Evolutionary conservation across 2,797 vertebrate genomes (phyloP), one percentile per base, ranked within the genome.

Genomic region (Melanogrammus aeglefinus): DNA sequence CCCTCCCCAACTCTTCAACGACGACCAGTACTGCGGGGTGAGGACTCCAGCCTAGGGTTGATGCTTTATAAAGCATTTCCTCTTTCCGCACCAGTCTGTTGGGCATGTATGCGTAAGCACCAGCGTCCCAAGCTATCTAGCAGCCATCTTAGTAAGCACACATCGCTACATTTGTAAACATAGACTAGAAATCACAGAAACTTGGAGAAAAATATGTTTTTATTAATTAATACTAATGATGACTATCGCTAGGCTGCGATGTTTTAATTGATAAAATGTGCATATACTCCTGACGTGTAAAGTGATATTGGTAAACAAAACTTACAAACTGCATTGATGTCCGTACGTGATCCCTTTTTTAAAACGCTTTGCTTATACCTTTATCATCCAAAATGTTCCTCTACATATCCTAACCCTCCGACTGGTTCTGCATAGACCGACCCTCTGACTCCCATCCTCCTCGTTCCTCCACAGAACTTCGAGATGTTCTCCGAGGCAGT

Each of bases 11-110:
- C 95, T 99, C 0, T 97, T 97, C 93, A 98, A 97, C 0, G 96
- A 96, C 5, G 96, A 99, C 89, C 89, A 96, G 70, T 98, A 99
- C 91, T 98, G 98, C 16, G 98, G 97, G 95, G 98, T 99, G 90
- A 95, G 96, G 38, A 16, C 14, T 0, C n/a, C 10, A 0, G 29
- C 47, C 29, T 29, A 4, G 6, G 47, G 24, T 41, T 6, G 21
- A 39, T 36, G 14, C 24, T 39, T 21, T 39, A 9, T 4, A 12
- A 73, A 39, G 7, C 63, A 69, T 27, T 69, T 69, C 63, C 63
- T n/a, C 63, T 69, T 69, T 69, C 24, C 8, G 3, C 2, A 24
- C 24, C 57, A n/a, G 57, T 63, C n/a, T 63, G 21, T 24, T 6
- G 21, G n/a, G 57, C 57, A 63, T n/a, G n/a, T 63, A 24, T 63